phyloP scores from a whole-genome alignment of 2,888 invertebrate genomes.

The Eupithecia subfuscata region DNA sequence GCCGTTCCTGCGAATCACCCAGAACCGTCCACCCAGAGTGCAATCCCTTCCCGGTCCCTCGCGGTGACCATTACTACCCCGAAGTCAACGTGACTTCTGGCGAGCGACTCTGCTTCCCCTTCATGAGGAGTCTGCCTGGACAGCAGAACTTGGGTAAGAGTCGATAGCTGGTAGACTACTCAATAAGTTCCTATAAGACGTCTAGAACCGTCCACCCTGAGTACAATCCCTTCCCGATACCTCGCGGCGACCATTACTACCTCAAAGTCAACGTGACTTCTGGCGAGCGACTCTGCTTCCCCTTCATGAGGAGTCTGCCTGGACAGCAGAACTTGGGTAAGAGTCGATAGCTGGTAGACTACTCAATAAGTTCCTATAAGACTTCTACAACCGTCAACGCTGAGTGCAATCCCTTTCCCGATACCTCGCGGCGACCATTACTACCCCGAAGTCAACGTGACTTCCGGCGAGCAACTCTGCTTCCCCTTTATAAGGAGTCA shows the following conservation, averaged over 20 bases:
- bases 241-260: too few relatives aligned
- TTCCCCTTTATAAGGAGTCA: slow-evolving; percentile 97
- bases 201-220: slow-evolving; percentile 69
- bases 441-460: slow-evolving; percentile 93
- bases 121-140: slow-evolving; percentile 96
- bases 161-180: too few relatives aligned
- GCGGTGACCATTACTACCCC: slow-evolving; percentile 95
- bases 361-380: too few relatives aligned
- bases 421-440: slow-evolving; percentile 95
- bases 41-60: slow-evolving; percentile 95
- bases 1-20: slow-evolving; percentile 93
- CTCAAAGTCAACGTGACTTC: too few relatives aligned
- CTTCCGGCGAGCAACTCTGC: slow-evolving; percentile 93
- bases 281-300: too few relatives aligned
- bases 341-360: too few relatives aligned
- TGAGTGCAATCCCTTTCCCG: too few relatives aligned
- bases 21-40: slow-evolving; percentile 96
- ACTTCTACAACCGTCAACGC: too few relatives aligned
- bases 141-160: slow-evolving; percentile 90
- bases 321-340: too few relatives aligned
- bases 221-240: slow-evolving; percentile 96
- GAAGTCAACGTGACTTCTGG: slow-evolving; percentile 93
- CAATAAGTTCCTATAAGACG: too few relatives aligned
- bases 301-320: too few relatives aligned
- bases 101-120: slow-evolving; percentile 94